Percentiles rank a stretch among this genome's conserved stretches.
Evolutionary conservation across 2,888 invertebrate genomes (phyloP).

Genomic region (Brenthis daphne): DNA sequence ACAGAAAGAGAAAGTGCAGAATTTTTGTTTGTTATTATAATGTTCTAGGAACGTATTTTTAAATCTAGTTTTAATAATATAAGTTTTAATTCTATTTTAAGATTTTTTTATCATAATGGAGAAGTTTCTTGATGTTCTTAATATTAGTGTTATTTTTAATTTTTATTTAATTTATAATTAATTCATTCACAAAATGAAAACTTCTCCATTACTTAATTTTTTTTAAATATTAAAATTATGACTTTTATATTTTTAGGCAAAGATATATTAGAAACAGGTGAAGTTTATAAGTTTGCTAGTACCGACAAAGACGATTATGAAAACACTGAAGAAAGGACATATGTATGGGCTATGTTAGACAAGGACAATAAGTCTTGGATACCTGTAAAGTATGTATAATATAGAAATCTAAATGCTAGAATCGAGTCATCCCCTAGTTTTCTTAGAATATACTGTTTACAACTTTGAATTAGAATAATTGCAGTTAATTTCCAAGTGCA

Average conservation of each 20-base stretch:
- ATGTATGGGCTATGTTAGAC: slow-evolving; percentile 57
- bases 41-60: not conserved
- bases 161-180: not conserved
- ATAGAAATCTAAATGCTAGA: too few species aligned
- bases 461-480: too few species aligned
- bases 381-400: slow-evolving; percentile 55
- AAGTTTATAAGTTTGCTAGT: slow-evolving; percentile 50
- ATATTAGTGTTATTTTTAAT: too few species aligned
- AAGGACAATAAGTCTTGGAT: slow-evolving; percentile 45
- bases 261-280: slow-evolving; percentile 48
- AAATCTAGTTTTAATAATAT: not conserved
- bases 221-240: not conserved
- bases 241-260: slow-evolving; percentile 42
- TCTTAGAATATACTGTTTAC: too few species aligned
- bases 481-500: too few species aligned
- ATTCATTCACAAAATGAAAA: too few species aligned
- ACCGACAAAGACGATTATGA: slow-evolving; percentile 27
- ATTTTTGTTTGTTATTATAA: too few species aligned
- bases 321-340: slow-evolving; percentile 34
- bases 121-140: too few species aligned
- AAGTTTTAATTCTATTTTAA: not conserved
- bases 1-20: too few species aligned
- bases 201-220: too few species aligned
- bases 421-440: too few species aligned
- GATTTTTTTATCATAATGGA: too few species aligned